These are phyloP conservation scores for Macrochelys suwanniensis DNA, from an alignment of 2,797 vertebrate genomes.

Conservation along the genomic window DNA sequence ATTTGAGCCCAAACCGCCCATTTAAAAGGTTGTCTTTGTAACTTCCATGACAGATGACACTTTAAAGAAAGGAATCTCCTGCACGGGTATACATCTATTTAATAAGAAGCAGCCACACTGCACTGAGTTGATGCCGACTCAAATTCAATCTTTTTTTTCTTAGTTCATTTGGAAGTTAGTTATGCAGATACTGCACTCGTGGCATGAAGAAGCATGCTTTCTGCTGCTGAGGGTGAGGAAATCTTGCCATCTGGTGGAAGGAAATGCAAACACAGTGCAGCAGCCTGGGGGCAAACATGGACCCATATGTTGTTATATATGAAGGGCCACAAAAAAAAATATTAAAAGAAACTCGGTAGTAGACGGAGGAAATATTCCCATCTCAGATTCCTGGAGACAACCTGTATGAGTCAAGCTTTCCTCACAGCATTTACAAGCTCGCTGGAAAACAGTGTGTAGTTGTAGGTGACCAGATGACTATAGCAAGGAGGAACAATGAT, in stretches of 20 bases:
- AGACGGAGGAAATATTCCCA: background rate
- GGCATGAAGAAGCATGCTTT: background rate
- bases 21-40: background rate
- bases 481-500: background rate
- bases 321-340: background rate
- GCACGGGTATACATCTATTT: background rate
- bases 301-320: too few relatives aligned
- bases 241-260: slow-evolving; percentile 69
- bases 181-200: background rate
- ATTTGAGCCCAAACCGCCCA: background rate
- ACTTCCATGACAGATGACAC: fast-evolving
- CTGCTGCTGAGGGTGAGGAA: background rate
- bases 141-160: background rate
- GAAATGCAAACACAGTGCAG: background rate
- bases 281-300: background rate
- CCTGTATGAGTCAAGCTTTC: background rate
- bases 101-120: background rate
- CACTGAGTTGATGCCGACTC: background rate
- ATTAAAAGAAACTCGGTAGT: background rate
- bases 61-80: background rate
- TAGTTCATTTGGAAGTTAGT: background rate
- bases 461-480: background rate
- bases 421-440: background rate
- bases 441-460: background rate
- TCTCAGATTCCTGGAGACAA: background rate